Base-by-base conservation (phyloP, 1,140 invertebrate species). In the Papilio glaucus region DNA sequence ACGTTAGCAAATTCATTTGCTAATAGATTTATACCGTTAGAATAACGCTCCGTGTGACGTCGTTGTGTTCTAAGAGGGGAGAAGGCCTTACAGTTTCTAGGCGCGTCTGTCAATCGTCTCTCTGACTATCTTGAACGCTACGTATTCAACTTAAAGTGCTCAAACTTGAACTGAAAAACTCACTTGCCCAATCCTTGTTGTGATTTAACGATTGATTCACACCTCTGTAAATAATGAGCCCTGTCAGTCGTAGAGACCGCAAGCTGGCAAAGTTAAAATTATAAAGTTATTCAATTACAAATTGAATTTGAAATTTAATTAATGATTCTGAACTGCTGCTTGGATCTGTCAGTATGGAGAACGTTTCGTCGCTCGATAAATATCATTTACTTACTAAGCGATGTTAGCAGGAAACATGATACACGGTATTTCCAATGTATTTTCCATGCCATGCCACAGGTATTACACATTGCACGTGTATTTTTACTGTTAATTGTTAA, bases 21-120 rank as follows among this genome's bases (percentile, higher is more conserved):
- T 57, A 57, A 57, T 57, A 57, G 49, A 57, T 24, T 24, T 57
- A 24, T 26, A 57, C 49, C 49, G 49, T 57, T 57, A 13, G 49
- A 24, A 15, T 15, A 57, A 57, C 49, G 21, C 18, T 7, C 21
- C 18, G 10, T 24, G 49, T 57, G 49, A 57, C 49, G 49, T 5
- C 12, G 49, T 45, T 45, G 1, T 45, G 5, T 45, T 45, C 13
- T 15, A 45, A 45, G 42, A 45, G 29, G 29, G 29, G 29, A 33
- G 29, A 6, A 33, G 29, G 29, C n/a, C n/a, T n/a, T n/a, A n/a
- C n/a, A n/a, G n/a, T n/a, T n/a, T n/a, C n/a, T n/a, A 33, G 29
- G 29, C 29, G 29, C 2, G 29, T 6, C 2, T 33, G 29, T 6
- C 29, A 6, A 6, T n/a, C n/a, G n/a, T n/a, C n/a, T n/a, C 29